phyloP scores from a whole-genome alignment of 2,888 invertebrate species.

The Xanthorhoe spadicearia region DNA sequence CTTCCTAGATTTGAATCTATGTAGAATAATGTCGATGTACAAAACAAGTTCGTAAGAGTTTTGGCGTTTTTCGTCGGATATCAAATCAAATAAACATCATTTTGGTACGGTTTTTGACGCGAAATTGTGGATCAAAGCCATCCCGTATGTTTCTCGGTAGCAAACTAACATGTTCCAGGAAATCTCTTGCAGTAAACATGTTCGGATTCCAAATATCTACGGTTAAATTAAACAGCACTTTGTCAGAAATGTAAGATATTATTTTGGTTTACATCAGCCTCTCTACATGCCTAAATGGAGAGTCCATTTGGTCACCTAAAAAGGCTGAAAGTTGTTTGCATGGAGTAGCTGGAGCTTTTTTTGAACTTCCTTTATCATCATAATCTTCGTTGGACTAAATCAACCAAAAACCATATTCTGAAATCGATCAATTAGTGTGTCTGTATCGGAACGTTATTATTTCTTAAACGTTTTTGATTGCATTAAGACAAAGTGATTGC shows the following conservation, averaged over 20 bases:
- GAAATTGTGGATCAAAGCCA: constrained; percentile 43
- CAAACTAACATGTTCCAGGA: constrained; percentile 33
- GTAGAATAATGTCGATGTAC: neutral
- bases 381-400: too few relatives aligned
- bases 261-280: neutral
- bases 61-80: constrained; percentile 6
- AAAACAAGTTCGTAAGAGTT: neutral
- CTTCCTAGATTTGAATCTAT: neutral
- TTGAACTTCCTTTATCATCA: too few relatives aligned
- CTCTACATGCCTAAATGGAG: too few relatives aligned
- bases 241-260: neutral
- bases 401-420: too few relatives aligned
- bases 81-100: constrained; percentile 10
- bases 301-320: too few relatives aligned
- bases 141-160: constrained; percentile 48
- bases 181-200: constrained; percentile 25
- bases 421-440: too few relatives aligned
- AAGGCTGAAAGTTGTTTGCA: too few relatives aligned
- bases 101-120: constrained; percentile 3
- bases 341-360: too few relatives aligned
- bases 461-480: too few relatives aligned
- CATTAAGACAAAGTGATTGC: too few relatives aligned
- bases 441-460: too few relatives aligned
- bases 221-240: constrained; percentile 20
- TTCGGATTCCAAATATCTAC: constrained; percentile 19